These are phyloP conservation scores for Acronicta alni DNA, from an alignment of 2,888 invertebrate species.

Conservation along the genomic window DNA sequence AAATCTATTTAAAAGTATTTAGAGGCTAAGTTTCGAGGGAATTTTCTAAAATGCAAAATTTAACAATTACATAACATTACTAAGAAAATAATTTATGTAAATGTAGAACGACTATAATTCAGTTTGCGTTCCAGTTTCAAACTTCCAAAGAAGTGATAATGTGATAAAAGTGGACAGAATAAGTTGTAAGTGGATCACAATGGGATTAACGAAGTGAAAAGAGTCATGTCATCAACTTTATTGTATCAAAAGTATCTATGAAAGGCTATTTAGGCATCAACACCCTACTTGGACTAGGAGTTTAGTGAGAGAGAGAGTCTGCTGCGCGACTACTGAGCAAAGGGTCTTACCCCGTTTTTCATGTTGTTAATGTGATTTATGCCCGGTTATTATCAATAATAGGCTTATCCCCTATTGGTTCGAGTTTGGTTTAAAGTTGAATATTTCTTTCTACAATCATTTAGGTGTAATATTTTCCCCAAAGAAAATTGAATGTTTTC, in stretches of 20 bases:
- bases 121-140: conserved; percentile 31
- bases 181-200: conserved; percentile 48
- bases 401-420: too few relatives aligned
- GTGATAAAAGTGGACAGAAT: conserved; percentile 50
- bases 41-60: conserved; percentile 1
- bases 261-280: neutral
- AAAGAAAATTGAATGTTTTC: too few relatives aligned
- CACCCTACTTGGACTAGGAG: too few relatives aligned
- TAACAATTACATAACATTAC: conserved; percentile 15
- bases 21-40: neutral
- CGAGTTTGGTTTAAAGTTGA: too few relatives aligned
- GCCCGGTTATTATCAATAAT: too few relatives aligned
- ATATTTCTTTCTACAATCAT: too few relatives aligned
- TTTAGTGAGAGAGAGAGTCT: too few relatives aligned
- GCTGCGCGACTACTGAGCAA: too few relatives aligned
- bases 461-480: too few relatives aligned
- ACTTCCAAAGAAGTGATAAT: conserved; percentile 56
- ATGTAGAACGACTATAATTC: conserved; percentile 26
- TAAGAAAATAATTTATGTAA: conserved; percentile 32
- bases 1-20: too few relatives aligned
- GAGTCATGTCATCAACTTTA: conserved; percentile 22
- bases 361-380: too few relatives aligned
- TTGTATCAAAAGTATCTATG: conserved; percentile 17
- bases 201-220: conserved; percentile 34
- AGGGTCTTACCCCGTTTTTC: too few relatives aligned